Evolutionary conservation across 2,797 vertebrate genomes (phyloP).

Genomic region (Catharus ustulatus): DNA sequence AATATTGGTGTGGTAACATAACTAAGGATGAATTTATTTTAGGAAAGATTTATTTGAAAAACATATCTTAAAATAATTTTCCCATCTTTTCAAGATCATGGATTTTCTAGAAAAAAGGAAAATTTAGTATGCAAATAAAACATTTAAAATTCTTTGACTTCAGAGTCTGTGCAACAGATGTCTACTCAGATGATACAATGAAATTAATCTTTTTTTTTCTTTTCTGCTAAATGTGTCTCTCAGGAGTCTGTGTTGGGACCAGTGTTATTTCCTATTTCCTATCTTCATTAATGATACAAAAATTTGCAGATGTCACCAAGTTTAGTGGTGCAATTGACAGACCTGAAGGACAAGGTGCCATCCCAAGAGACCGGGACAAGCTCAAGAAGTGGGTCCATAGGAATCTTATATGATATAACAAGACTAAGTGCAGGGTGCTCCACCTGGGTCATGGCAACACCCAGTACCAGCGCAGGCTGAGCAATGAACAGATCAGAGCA

Average conservation of each 20-base stretch:
- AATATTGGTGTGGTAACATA: background rate
- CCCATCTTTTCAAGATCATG: background rate
- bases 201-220: background rate
- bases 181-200: background rate
- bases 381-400: too few species aligned
- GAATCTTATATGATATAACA: background rate
- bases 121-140: background rate
- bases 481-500: background rate
- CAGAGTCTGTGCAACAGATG: background rate
- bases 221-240: background rate
- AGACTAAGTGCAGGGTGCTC: background rate
- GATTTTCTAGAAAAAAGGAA: background rate
- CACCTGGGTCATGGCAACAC: background rate
- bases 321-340: background rate
- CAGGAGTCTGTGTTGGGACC: accelerated
- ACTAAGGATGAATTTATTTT: background rate
- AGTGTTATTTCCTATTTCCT: background rate
- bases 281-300: background rate
- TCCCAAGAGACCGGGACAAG: background rate
- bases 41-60: background rate
- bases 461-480: background rate
- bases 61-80: background rate
- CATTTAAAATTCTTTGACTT: background rate
- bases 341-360: too few species aligned
- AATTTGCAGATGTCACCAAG: background rate